Evolutionary conservation across 2,888 invertebrate species (phyloP).

Genomic region (Nipponacmea schrenckii): DNA sequence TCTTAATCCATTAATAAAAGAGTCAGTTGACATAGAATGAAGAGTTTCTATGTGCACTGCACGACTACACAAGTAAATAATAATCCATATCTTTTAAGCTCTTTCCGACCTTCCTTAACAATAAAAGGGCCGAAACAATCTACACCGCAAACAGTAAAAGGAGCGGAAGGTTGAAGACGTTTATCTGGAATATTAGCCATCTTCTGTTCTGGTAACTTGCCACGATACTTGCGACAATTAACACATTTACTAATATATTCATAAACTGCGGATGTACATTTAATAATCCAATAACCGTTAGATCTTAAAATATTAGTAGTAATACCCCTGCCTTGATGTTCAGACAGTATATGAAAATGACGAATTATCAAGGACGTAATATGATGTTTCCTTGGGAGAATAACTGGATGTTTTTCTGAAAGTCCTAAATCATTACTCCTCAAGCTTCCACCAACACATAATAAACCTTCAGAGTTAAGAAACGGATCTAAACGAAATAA

Average conservation of each 20-base stretch:
- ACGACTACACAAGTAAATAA: slow-evolving; percentile 57
- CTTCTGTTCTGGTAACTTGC: slow-evolving; percentile 13
- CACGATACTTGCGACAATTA: slow-evolving; percentile 45
- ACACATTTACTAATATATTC: slow-evolving; percentile 46
- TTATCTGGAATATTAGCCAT: slow-evolving; percentile 60
- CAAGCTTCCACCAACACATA: slow-evolving; percentile 34
- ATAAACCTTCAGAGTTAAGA: slow-evolving; percentile 20
- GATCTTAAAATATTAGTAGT: slow-evolving; percentile 30
- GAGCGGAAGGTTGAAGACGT: slow-evolving; percentile 43
- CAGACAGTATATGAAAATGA: slow-evolving; percentile 29
- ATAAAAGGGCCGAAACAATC: slow-evolving; percentile 39
- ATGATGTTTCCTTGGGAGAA: slow-evolving; percentile 36
- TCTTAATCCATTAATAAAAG: slow-evolving; percentile 40
- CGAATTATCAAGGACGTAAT: slow-evolving; percentile 33
- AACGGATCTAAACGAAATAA: slow-evolving; percentile 23
- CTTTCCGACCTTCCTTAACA: slow-evolving; percentile 44
- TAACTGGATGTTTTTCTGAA: slow-evolving; percentile 34
- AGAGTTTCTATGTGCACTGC: slow-evolving; percentile 53
- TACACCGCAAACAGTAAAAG: slow-evolving; percentile 56
- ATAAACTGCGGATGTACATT: no score
- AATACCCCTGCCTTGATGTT: slow-evolving; percentile 40
- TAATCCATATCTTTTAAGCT: slow-evolving; percentile 49
- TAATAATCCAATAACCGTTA: slow-evolving; percentile 35
- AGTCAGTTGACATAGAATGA: slow-evolving; percentile 33
- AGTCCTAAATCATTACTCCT: neutral